phyloP scores from a whole-genome alignment of 2,888 invertebrate genomes.

The Brachyopa scutellaris region DNA sequence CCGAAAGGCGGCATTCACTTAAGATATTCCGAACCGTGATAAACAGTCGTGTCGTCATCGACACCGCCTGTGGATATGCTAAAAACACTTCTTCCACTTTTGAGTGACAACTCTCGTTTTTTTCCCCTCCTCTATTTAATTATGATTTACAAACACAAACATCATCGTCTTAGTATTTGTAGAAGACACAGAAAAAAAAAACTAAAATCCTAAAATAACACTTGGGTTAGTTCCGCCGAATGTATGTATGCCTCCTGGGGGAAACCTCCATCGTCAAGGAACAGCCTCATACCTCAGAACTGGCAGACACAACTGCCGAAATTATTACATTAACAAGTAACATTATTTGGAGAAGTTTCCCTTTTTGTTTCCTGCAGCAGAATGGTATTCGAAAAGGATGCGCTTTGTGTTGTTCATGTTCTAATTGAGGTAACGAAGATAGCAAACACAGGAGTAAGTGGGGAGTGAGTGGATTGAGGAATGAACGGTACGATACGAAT shows the following conservation, averaged over 20 bases:
- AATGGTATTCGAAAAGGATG: constrained; percentile 48
- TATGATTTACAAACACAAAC: constrained; percentile 1
- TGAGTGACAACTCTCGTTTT: constrained; percentile 29
- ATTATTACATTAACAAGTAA: constrained; percentile 36
- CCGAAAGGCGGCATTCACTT: constrained; percentile 4
- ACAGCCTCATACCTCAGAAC: too few relatives aligned
- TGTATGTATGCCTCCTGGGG: constrained; percentile 14
- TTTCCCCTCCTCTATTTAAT: constrained; percentile 32
- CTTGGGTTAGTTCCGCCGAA: constrained; percentile 11
- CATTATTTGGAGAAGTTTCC: constrained; percentile 10
- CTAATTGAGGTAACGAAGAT: constrained; percentile 25
- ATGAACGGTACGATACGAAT: constrained; percentile 28
- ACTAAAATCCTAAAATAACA: constrained; percentile 51
- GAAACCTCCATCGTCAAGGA: not conserved
- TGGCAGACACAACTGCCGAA: too few relatives aligned
- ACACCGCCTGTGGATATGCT: constrained; percentile 20
- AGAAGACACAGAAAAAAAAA: too few relatives aligned
- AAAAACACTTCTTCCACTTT: constrained; percentile 39
- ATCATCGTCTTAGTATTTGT: not conserved
- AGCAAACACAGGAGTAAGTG: not conserved
- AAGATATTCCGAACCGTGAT: constrained; percentile 18
- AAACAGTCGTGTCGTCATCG: constrained; percentile 35
- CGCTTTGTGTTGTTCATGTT: constrained; percentile 16
- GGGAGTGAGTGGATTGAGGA: constrained; percentile 2
- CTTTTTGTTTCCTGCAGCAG: constrained; percentile 27